Evolutionary conservation across 2,888 invertebrate species (phyloP).

Genomic region (Leptopilina drosophilae): DNA sequence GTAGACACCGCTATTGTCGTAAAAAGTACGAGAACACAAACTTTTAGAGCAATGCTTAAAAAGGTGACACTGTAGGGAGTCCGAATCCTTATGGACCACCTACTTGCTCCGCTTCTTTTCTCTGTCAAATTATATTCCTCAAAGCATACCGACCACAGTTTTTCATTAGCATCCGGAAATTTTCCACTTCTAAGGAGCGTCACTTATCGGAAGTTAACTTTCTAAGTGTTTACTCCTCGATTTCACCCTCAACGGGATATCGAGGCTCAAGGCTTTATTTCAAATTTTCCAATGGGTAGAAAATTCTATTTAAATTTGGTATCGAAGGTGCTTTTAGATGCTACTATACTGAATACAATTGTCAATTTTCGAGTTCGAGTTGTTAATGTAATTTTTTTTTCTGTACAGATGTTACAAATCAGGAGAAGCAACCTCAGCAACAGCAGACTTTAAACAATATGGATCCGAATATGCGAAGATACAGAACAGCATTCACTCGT

Average conservation of each 20-base stretch:
- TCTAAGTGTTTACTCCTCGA: slow-evolving; percentile 8
- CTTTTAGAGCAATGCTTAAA: slow-evolving; percentile 4
- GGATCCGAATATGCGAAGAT: slow-evolving; percentile 88
- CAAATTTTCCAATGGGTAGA: no score
- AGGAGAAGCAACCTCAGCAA: slow-evolving; percentile 47
- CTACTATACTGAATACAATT: no score
- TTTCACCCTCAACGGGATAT: slow-evolving; percentile 12
- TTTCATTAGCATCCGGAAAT: slow-evolving; percentile 5
- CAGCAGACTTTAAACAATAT: slow-evolving; percentile 60
- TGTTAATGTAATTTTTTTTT: background rate
- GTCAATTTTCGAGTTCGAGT: no score
- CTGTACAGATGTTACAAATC: slow-evolving; percentile 41
- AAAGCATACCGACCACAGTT: slow-evolving; percentile 46
- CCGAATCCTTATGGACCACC: slow-evolving; percentile 50
- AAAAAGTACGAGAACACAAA: slow-evolving; percentile 21
- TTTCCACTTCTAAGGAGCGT: background rate
- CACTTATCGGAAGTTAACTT: slow-evolving; percentile 34
- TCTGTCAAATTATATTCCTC: slow-evolving; percentile 29
- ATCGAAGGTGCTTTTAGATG: no score
- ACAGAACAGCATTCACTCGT: slow-evolving; percentile 97
- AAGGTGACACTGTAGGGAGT: slow-evolving; percentile 52
- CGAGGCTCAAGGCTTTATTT: no score
- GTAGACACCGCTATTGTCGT: slow-evolving; percentile 33
- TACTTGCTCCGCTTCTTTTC: slow-evolving; percentile 39
- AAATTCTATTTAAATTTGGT: no score